Conservation (phyloP, 2,113 vertebrate species). For the Nymphicus hollandicus region DNA sequence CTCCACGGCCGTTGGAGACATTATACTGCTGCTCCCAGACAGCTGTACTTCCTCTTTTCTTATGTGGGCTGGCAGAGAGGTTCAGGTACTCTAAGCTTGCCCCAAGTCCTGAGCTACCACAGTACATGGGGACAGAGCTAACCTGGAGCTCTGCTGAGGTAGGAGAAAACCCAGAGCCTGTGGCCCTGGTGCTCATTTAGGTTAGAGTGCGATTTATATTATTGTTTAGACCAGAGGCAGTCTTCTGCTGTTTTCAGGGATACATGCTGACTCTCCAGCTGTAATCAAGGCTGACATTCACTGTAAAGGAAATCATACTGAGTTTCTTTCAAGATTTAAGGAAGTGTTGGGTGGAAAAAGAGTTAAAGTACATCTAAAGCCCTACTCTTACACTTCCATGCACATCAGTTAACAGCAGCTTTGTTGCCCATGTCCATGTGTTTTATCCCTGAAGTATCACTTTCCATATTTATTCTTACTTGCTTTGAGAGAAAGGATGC, state of each 20-base stretch:
- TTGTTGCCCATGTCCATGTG: not conserved
- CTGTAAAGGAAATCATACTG: not conserved
- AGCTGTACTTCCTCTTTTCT: not conserved
- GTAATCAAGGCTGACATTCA: not conserved
- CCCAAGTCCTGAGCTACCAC: not conserved
- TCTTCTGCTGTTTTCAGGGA: not conserved
- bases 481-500: not conserved
- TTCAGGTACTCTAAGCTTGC: not conserved
- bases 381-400: not conserved
- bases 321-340: not conserved
- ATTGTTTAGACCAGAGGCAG: not conserved
- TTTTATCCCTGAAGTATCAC: not conserved
- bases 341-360: not conserved
- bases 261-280: not conserved
- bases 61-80: not conserved
- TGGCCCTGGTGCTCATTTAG: not conserved
- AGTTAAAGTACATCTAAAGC: not conserved
- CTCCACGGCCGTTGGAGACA: fast-evolving
- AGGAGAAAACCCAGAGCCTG: not conserved
- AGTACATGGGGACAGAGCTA: not conserved
- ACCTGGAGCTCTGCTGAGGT: not conserved
- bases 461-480: not conserved
- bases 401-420: not conserved
- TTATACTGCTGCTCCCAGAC: fast-evolving
- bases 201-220: not conserved